Base-by-base conservation (phyloP, 2,888 invertebrate genomes). In the Drosophila monieri region DNA sequence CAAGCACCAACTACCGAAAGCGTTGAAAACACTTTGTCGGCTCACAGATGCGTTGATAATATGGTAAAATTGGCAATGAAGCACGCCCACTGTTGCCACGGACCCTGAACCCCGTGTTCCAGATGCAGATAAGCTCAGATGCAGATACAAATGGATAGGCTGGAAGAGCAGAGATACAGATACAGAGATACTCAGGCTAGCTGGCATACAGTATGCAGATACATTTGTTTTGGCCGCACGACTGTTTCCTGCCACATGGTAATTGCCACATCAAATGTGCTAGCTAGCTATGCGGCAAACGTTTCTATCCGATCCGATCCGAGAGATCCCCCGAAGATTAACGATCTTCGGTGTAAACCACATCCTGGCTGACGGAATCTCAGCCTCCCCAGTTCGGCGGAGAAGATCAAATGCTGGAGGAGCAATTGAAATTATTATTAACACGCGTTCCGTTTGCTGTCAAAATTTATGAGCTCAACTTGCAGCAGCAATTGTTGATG, bases 11-110 rank as follows among this genome's bases (percentile, higher is more conserved):
- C 81, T 81, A 79, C 85, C 69, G 77, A 81, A 87, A 88, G 89
- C 90, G 90, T 88, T 90, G 90, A 90, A 90, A 90, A 84, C 75
- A 78, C 87, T 89, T 85, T 89, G 90, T 88, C 89, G 90, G 90
- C 85, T 84, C 80, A 74, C 84, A 88, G 89, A 85, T 85, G 88
- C 85, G 85, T 85, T 85, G 85, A 85, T 85, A 85, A 85, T 85
- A 85, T 86, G 88, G 73, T 87, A 81, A 87, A 88, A 85, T 81
- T 85, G 76, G 72, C 78, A 81, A 86, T 76, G 79, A 74, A 78
- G 85, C 85, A 86, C 88, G 88, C 87, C 88, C 80, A 84, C 85
- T 84, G 88, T 71, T 87, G 80, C 69, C 74, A 70, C 46, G 25
- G 14, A 32, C 32, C 10, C 46, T 14, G 30, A 18, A 21, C 44